Evolutionary conservation across 1,140 invertebrate species (phyloP).

Genomic region (Drosophila punjabiensis): DNA sequence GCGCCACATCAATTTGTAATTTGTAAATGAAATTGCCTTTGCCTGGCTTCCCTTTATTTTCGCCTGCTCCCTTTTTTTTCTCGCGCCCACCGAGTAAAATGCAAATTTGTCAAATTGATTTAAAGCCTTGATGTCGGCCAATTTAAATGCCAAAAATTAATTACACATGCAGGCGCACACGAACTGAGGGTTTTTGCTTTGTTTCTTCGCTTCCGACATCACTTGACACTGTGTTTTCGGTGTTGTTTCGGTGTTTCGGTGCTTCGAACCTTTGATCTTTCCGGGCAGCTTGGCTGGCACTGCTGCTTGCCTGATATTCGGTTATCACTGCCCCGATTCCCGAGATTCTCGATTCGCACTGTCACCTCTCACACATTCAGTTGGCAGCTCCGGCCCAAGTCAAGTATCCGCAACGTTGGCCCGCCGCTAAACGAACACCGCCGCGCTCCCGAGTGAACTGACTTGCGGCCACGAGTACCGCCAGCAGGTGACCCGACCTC

Average conservation of each 20-base stretch:
- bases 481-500: conserved; percentile 44
- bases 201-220: conserved; percentile 8
- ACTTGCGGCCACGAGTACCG: conserved; percentile 48
- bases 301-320: conserved; percentile 21
- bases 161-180: conserved; percentile 64
- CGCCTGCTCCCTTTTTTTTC: conserved; percentile 14
- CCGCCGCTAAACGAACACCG: conserved; percentile 76
- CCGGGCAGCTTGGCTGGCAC: conserved; percentile 3
- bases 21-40: conserved; percentile 80
- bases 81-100: conserved; percentile 59
- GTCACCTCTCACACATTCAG: conserved; percentile 41
- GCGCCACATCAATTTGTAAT: conserved; percentile 74
- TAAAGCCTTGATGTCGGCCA: conserved; percentile 70
- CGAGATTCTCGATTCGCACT: conserved; percentile 28
- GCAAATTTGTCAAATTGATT: conserved; percentile 81
- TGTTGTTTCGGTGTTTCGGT: not conserved
- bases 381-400: conserved; percentile 58
- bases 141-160: conserved; percentile 77
- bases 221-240: conserved; percentile 35
- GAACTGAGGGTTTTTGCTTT: conserved; percentile 8
- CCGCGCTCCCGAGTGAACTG: conserved; percentile 84
- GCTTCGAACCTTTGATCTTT: conserved; percentile 50
- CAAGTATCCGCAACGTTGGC: conserved; percentile 55
- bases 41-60: conserved; percentile 42
- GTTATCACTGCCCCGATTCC: conserved; percentile 23